A percentile compares a stretch with the other conserved stretches of the same genome.
phyloP scores from a whole-genome alignment of 2,888 invertebrate species.

The Ormyrus labotus region DNA sequence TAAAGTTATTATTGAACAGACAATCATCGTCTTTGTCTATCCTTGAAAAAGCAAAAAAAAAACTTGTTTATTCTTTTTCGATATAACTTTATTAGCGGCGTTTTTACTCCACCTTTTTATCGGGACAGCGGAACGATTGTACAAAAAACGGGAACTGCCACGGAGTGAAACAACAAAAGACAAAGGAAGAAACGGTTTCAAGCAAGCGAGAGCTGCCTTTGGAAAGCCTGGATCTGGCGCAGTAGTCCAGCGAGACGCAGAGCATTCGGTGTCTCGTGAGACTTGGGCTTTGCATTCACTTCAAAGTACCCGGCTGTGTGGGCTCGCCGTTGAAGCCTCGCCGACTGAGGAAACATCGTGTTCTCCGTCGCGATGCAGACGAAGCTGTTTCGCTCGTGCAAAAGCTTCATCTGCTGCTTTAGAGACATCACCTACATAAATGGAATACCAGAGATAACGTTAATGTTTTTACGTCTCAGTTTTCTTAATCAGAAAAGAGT shows the following conservation, averaged over 20 bases:
- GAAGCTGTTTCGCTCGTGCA: conserved; percentile 68
- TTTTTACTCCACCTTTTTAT: background rate
- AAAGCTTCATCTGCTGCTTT: conserved; percentile 67
- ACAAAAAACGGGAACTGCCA: conserved; percentile 6
- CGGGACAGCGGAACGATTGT: no score
- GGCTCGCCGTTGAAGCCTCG: conserved; percentile 16
- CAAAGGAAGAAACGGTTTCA: conserved; percentile 17
- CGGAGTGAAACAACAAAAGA: background rate
- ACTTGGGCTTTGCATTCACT: background rate
- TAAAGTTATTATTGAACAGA: conserved; percentile 62
- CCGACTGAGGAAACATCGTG: background rate
- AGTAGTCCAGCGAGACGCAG: conserved; percentile 66
- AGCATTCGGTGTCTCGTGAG: conserved; percentile 63
- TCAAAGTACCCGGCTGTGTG: background rate
- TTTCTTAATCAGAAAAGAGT: no score
- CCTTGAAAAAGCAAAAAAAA: background rate
- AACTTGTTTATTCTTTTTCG: background rate
- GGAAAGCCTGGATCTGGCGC: conserved; percentile 71
- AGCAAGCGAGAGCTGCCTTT: conserved; percentile 63
- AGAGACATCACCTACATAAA: conserved; percentile 65
- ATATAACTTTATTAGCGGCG: background rate
- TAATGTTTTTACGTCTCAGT: no score
- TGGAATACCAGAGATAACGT: no score
- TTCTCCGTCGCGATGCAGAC: conserved; percentile 65
- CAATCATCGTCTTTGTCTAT: conserved; percentile 2